These are phyloP conservation scores for Pimephales promelas DNA, from an alignment of 2,113 vertebrate species.

Conservation along the genomic window DNA sequence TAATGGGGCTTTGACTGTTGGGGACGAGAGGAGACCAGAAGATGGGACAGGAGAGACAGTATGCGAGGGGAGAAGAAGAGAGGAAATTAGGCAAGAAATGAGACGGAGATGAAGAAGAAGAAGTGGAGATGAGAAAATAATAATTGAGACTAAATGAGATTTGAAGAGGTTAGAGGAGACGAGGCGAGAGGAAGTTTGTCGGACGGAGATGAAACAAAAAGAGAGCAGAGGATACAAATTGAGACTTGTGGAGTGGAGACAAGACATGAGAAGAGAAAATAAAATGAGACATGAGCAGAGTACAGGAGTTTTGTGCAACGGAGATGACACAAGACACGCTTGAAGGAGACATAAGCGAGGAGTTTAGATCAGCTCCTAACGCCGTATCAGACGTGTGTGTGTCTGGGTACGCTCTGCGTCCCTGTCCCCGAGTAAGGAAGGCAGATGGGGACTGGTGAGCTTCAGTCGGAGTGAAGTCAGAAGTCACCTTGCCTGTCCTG, in stretches of 20 bases:
- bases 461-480: constrained; percentile 55
- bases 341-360: background rate
- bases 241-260: background rate
- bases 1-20: constrained; percentile 15
- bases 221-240: background rate
- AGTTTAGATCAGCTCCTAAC: background rate
- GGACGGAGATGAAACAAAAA: too few species aligned
- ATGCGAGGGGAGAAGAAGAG: background rate
- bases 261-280: background rate
- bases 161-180: background rate
- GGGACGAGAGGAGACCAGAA: constrained; percentile 56
- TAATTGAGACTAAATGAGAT: background rate
- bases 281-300: background rate
- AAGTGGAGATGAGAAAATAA: background rate
- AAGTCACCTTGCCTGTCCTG: constrained; percentile 63
- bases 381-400: constrained; percentile 52
- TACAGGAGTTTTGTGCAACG: background rate
- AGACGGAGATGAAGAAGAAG: too few species aligned
- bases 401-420: constrained; percentile 50
- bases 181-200: background rate
- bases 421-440: constrained; percentile 37
- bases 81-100: too few species aligned
- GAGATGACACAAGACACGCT: background rate
- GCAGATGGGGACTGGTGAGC: constrained; percentile 50
- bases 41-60: constrained; percentile 15